A percentile compares a stretch with the other conserved stretches of the same genome.
Evolutionary conservation across 2,888 invertebrate species (phyloP).

Genomic region (Neoaliturus tenellus): DNA sequence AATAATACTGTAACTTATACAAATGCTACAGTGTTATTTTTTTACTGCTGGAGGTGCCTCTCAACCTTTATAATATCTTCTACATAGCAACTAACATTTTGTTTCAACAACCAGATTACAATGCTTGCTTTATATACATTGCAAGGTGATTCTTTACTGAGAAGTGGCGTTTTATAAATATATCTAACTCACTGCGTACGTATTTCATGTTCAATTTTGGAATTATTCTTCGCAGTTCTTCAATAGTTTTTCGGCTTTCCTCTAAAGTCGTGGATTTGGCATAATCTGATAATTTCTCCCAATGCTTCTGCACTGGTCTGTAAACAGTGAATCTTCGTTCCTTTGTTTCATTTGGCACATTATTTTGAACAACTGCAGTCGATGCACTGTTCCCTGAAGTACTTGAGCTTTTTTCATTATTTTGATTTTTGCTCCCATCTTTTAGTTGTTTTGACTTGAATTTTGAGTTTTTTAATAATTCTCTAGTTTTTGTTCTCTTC

Average conservation of each 20-base stretch:
- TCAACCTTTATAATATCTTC: background rate
- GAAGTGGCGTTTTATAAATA: background rate
- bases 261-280: background rate
- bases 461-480: background rate
- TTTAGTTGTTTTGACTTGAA: background rate
- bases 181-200: background rate
- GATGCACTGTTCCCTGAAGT: slow-evolving; percentile 15
- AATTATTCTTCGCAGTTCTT: slow-evolving; percentile 27
- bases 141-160: slow-evolving; percentile 1
- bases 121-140: slow-evolving; percentile 32
- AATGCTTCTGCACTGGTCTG: slow-evolving; percentile 30
- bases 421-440: background rate
- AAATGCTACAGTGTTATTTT: background rate
- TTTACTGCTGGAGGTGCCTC: background rate
- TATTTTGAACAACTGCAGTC: background rate
- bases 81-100: background rate
- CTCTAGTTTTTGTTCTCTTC: slow-evolving; percentile 16
- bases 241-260: slow-evolving; percentile 19
- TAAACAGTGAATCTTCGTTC: slow-evolving; percentile 43
- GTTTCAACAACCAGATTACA: background rate
- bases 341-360: slow-evolving; percentile 23
- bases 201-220: slow-evolving; percentile 31
- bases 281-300: slow-evolving; percentile 10
- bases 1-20: too few species aligned
- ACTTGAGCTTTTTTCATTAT: slow-evolving; percentile 10